Conservation (phyloP, 2,888 invertebrate genomes). For the Campoplex capitator region DNA sequence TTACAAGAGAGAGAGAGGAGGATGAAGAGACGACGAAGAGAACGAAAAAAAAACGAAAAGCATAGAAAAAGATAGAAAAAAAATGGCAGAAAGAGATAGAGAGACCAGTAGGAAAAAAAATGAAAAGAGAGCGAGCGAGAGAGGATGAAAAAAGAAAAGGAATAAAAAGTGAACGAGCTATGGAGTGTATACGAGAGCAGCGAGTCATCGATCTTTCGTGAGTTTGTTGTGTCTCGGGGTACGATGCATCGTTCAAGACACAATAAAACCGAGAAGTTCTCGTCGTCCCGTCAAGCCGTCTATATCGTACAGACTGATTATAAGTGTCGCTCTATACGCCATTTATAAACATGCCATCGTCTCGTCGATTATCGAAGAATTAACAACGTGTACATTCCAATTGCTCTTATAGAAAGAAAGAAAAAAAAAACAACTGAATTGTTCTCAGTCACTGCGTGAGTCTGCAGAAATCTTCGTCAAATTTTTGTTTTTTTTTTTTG, state of each 20-base stretch:
- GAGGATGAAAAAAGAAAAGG: neutral
- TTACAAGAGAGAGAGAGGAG: constrained; percentile 2
- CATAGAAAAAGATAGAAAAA: neutral
- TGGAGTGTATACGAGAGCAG: constrained; percentile 22
- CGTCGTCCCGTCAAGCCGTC: constrained; percentile 32
- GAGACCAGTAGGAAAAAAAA: neutral
- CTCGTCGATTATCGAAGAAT: constrained; percentile 36
- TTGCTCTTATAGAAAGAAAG: neutral
- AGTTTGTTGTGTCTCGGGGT: constrained; percentile 66
- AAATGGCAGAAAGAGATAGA: neutral
- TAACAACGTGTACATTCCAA: constrained; percentile 21
- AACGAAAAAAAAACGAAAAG: neutral
- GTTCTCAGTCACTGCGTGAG: constrained; percentile 5
- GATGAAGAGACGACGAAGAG: neutral
- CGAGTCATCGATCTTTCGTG: constrained; percentile 63
- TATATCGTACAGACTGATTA: constrained; percentile 29
- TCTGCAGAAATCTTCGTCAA: neutral
- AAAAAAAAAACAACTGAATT: neutral
- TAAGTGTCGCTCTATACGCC: constrained; percentile 23
- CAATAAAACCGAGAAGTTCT: constrained; percentile 55
- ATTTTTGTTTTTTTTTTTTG: neutral
- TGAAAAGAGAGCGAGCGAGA: too few species aligned
- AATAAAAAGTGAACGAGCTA: constrained; percentile 16
- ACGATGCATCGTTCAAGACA: constrained; percentile 65
- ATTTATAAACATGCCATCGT: constrained; percentile 20